These are phyloP conservation scores for Columbina picui DNA, from an alignment of 2,113 vertebrate genomes.

Conservation along the genomic window DNA sequence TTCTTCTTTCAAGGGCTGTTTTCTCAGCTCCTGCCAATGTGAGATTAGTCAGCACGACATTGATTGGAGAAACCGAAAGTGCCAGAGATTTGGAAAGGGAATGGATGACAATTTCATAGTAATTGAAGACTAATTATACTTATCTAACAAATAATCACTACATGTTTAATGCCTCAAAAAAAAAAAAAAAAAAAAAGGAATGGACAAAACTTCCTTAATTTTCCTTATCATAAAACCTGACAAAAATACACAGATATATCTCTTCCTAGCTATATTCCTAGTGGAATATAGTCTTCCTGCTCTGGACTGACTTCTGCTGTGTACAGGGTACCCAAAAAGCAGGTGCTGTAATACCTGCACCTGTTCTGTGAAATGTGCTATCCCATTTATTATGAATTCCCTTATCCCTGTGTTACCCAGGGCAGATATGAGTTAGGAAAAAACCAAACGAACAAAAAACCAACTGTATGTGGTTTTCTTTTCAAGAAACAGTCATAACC, in stretches of 20 bases:
- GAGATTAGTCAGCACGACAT: background rate
- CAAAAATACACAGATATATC: background rate
- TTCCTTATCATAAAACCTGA: background rate
- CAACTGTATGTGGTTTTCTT: background rate
- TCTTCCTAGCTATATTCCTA: background rate
- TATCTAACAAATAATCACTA: background rate
- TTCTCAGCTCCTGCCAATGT: background rate
- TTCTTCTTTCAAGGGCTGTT: background rate
- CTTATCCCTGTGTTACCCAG: background rate
- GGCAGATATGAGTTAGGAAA: background rate
- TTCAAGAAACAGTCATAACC: background rate
- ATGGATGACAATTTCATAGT: background rate
- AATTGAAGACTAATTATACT: constrained; percentile 28
- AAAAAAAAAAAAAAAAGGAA: background rate
- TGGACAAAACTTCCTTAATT: background rate
- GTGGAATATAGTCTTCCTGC: background rate
- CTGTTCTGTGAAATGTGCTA: background rate
- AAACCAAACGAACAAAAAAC: no score
- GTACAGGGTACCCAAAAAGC: background rate
- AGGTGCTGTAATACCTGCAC: background rate
- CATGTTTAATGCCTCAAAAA: background rate
- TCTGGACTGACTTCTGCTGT: background rate
- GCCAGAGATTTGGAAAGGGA: background rate
- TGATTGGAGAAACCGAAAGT: background rate
- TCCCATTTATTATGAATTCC: background rate